Evolutionary conservation across 2,113 vertebrate species (phyloP).

Genomic region (Serilophus lunatus): DNA sequence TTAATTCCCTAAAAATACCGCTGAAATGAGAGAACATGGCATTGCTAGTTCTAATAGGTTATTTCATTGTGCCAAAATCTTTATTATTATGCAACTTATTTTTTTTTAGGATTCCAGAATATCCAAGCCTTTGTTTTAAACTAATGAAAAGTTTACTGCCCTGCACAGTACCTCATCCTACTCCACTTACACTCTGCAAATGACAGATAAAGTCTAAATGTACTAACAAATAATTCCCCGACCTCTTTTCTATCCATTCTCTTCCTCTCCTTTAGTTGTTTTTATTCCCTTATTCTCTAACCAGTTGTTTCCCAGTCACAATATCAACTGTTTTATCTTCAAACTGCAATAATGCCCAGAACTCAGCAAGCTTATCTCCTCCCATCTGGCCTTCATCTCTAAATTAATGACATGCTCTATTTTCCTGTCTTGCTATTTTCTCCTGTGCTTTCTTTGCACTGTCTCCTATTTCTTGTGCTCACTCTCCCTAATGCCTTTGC

Average conservation of each 20-base stretch:
- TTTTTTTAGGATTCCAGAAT: not conserved
- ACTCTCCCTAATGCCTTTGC: not conserved
- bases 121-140: not conserved
- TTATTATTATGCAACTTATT: not conserved
- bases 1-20: not conserved
- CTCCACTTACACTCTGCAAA: not conserved
- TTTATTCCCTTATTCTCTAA: not conserved
- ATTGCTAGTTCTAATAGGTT: not conserved
- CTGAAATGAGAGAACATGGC: not conserved
- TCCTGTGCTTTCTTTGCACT: not conserved
- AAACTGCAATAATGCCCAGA: not conserved
- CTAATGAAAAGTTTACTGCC: not conserved
- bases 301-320: not conserved
- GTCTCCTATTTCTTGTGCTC: not conserved
- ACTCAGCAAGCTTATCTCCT: not conserved
- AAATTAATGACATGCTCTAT: not conserved
- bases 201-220: not conserved
- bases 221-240: not conserved
- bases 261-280: not conserved
- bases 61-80: not conserved
- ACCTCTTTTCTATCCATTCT: not conserved
- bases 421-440: not conserved
- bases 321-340: not conserved
- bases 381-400: not conserved
- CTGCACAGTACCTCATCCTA: not conserved